Percentiles rank a stretch among this genome's conserved stretches.
Conservation (phyloP, 2,888 invertebrate species). For the Masnerella sp. region DNA sequence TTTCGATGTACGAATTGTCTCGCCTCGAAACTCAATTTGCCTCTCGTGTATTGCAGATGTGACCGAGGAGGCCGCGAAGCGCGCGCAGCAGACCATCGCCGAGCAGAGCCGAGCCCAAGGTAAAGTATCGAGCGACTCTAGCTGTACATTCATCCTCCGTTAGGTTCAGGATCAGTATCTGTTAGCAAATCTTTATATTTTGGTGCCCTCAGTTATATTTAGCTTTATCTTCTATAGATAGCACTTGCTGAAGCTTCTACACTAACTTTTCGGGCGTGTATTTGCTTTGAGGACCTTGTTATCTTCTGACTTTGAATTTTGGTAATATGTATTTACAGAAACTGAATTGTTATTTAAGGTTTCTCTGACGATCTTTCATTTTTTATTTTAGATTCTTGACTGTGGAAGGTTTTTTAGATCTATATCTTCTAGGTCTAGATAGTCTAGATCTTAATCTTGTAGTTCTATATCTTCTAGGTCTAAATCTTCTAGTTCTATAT, state of each 20-base stretch:
- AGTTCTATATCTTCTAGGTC: too few species aligned
- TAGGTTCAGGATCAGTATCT: conserved; percentile 71
- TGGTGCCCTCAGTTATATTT: conserved; percentile 78
- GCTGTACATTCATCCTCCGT: conserved; percentile 44
- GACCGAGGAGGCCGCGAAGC: conserved; percentile 75
- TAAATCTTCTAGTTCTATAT: too few species aligned
- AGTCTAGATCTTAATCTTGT: too few species aligned
- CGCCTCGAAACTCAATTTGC: conserved; percentile 47
- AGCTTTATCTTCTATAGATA: conserved; percentile 78
- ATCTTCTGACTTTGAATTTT: conserved; percentile 34
- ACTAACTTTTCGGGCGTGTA: conserved; percentile 73
- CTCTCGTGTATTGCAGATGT: conserved; percentile 72
- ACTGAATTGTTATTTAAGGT: too few species aligned
- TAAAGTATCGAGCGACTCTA: conserved; percentile 74
- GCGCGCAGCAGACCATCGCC: conserved; percentile 72
- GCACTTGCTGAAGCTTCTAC: conserved; percentile 78
- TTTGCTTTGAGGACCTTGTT: conserved; percentile 75
- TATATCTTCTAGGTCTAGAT: too few species aligned
- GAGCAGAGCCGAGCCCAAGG: conserved; percentile 67
- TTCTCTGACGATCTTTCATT: too few species aligned
- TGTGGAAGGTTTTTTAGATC: too few species aligned
- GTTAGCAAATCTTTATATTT: conserved; percentile 71
- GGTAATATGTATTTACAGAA: too few species aligned
- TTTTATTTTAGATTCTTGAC: too few species aligned
- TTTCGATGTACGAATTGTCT: conserved; percentile 71